Conservation (phyloP, 2,888 invertebrate genomes). For the Leucoma salicis region DNA sequence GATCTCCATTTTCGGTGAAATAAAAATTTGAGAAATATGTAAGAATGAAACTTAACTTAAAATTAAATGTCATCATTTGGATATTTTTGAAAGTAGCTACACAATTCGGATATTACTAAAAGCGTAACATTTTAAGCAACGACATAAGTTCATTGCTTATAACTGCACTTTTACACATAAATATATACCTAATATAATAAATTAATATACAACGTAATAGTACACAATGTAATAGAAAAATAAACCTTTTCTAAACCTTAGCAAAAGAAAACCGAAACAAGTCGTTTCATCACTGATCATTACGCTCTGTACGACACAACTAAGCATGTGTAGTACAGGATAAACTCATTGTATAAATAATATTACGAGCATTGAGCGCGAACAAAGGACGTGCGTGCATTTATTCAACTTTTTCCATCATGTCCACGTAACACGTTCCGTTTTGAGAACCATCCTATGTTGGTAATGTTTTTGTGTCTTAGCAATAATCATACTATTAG, state of each 20-base stretch:
- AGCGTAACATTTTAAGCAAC: too few relatives aligned
- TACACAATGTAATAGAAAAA: slow-evolving; percentile 1
- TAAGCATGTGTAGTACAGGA: slow-evolving; percentile 25
- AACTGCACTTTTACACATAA: too few relatives aligned
- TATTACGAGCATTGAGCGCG: slow-evolving; percentile 35
- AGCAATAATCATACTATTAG: too few relatives aligned
- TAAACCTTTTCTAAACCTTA: slow-evolving; percentile 3
- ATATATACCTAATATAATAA: too few relatives aligned
- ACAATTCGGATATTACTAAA: too few relatives aligned
- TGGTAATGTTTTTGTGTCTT: not conserved
- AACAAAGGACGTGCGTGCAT: slow-evolving; percentile 19
- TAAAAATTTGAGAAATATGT: too few relatives aligned
- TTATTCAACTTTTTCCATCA: slow-evolving; percentile 22
- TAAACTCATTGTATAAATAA: slow-evolving; percentile 35
- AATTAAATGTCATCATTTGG: too few relatives aligned
- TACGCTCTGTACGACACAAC: slow-evolving; percentile 68
- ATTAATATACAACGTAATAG: slow-evolving; percentile 18
- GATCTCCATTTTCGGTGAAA: too few relatives aligned
- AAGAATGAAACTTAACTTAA: too few relatives aligned
- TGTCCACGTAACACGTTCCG: slow-evolving; percentile 19
- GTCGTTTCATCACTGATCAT: slow-evolving; percentile 6
- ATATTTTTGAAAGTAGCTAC: too few relatives aligned
- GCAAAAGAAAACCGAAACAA: slow-evolving; percentile 8
- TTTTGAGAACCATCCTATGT: slow-evolving; percentile 12
- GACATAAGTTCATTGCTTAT: too few relatives aligned